These are phyloP conservation scores for Atta colombica DNA, from an alignment of 1,140 invertebrate species.

Conservation along the genomic window DNA sequence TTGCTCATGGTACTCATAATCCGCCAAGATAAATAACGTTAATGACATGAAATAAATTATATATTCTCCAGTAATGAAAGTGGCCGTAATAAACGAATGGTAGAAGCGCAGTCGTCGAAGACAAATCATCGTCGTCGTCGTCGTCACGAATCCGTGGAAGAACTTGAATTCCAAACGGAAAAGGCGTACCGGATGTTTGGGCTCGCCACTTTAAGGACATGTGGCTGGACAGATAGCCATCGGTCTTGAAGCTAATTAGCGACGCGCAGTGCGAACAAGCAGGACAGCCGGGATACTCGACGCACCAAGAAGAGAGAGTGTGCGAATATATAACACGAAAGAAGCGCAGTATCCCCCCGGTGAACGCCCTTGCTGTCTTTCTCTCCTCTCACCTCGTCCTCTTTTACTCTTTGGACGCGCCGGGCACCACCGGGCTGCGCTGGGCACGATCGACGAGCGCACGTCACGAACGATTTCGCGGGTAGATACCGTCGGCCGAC, in stretches of 20 bases:
- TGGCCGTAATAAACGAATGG: background rate
- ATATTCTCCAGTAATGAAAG: slow-evolving; percentile 9
- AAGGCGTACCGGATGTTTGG: slow-evolving; percentile 81
- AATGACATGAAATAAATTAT: background rate
- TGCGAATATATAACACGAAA: slow-evolving; percentile 55
- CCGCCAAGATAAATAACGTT: background rate
- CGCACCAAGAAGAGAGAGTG: slow-evolving; percentile 35
- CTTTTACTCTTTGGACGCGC: slow-evolving; percentile 20
- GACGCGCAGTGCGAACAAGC: slow-evolving; percentile 79
- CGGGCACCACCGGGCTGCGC: slow-evolving; percentile 27
- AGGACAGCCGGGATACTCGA: slow-evolving; percentile 53
- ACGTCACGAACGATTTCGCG: slow-evolving; percentile 74
- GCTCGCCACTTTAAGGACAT: slow-evolving; percentile 80
- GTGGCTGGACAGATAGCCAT: slow-evolving; percentile 80
- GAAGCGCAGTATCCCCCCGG: slow-evolving; percentile 59
- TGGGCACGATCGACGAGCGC: slow-evolving; percentile 69
- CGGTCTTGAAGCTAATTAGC: slow-evolving; percentile 82
- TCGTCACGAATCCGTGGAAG: slow-evolving; percentile 34
- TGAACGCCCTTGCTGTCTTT: slow-evolving; percentile 63
- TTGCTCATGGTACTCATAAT: background rate
- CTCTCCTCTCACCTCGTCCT: slow-evolving; percentile 19
- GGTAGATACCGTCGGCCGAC: slow-evolving; percentile 70
- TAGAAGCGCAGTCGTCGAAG: background rate
- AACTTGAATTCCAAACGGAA: slow-evolving; percentile 71
- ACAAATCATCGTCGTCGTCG: slow-evolving; percentile 1